Conservation (phyloP, 2,797 vertebrate genomes). For the Varecia variegata region DNA sequence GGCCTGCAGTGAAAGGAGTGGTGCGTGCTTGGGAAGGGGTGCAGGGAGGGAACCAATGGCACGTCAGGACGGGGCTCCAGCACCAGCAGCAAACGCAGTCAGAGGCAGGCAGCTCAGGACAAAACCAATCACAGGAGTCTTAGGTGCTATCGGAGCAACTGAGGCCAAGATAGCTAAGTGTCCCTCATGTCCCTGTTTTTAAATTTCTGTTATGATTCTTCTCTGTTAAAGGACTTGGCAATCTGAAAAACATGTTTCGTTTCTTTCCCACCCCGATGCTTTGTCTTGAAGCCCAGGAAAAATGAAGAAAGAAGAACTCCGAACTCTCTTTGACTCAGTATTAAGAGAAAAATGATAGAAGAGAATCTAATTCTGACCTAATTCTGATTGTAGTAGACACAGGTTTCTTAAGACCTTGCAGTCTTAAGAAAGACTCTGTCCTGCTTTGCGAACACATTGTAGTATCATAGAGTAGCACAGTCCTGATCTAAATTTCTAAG, state of each 20-base stretch:
- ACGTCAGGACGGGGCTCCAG: accelerated
- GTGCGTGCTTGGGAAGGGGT: neutral
- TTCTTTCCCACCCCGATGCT: neutral
- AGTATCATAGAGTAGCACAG: neutral
- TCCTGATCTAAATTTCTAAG: neutral
- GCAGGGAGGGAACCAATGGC: neutral
- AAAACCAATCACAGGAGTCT: neutral
- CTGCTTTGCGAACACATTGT: neutral
- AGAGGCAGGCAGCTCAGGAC: neutral
- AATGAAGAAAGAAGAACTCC: neutral
- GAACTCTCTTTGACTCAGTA: neutral
- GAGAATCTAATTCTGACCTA: neutral
- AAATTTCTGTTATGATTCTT: neutral
- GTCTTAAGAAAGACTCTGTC: accelerated
- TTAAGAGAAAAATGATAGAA: neutral
- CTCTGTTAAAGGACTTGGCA: neutral
- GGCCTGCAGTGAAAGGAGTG: too few species aligned
- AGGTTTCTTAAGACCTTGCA: neutral
- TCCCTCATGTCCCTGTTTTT: neutral
- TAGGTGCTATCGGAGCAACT: neutral
- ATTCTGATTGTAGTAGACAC: neutral
- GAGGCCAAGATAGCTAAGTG: neutral
- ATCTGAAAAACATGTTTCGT: neutral
- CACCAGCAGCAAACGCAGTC: too few species aligned
- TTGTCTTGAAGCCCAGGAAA: neutral